Evolutionary conservation across 2,113 vertebrate species (phyloP), one percentile per base, ranked within the genome.

Genomic region (Aptenodytes forsteri): DNA sequence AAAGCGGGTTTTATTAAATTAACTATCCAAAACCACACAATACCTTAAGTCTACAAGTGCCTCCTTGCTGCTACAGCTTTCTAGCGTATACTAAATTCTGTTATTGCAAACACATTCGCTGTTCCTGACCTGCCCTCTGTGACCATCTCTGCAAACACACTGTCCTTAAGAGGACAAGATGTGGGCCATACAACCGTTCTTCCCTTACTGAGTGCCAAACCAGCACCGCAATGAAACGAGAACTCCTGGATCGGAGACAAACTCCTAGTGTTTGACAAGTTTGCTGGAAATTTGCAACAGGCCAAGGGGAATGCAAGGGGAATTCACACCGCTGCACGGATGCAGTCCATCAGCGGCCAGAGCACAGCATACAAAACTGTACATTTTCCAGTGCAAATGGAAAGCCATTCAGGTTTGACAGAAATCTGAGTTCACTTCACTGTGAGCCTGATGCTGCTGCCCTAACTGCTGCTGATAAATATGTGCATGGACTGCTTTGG

Each of bases 311-410:
- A 21, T 0, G 1, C 16, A 8, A 49, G 22, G 65, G 47, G 78
- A 73, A 47, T 10, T 32, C 30, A 4, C 32, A 13, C 4, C 2
- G 0, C 67, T 19, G 62, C 50, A 26, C 0, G 6, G 21, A 29
- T 27, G 34, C 22, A 23, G 32, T 2, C 8, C 40, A n/a, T 13
- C 34, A 21, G 72, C 4, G 1, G 47, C 54, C 54, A 62, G 47
- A 71, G 79, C 61, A 69, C 32, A 58, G 27, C 9, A 8, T 22
- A n/a, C n/a, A 87, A 42, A 66, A 25, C 59, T 10, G 16, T 18
- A 9, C 2, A 0, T 19, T n/a, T 78, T 55, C 59, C 49, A 26
- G 4, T n/a, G 25, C 66, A 62, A 55, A 75, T 7, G 49, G 55
- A 56, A 69, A 54, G 36, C 38, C 30, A 27, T 29, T n/a, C 44